Base-by-base conservation (phyloP, 1,140 invertebrate genomes). In the Saccostrea echinata region DNA sequence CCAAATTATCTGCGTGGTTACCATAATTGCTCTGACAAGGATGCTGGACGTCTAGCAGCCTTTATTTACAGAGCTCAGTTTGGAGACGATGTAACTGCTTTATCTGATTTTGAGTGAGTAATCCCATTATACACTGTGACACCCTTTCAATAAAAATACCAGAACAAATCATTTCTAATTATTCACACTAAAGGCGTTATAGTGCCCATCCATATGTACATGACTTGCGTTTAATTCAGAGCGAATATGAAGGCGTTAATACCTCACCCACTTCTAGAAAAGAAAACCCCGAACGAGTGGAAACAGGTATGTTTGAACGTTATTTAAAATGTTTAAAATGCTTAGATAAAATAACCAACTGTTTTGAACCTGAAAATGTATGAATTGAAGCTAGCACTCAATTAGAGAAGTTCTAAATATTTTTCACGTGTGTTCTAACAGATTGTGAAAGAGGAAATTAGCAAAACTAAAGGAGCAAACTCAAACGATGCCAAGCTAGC, bases 1-100 rank as follows among this genome's bases (percentile, higher is more conserved):
- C 92, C 92, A 24, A 94, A 94, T 85, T 94, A 92, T 57, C 83
- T 94, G 0, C 91, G 92, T 6, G 93, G 93, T 0, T 94, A 92
- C 85, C 93, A 93, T 86, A 89, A 91, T 57, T 90, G 90, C 61
- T 80, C 90, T 1, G 80, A 88, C 1, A 86, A 88, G 18, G 86
- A 89, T 13, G 87, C 88, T 12, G 82, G 88, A 6, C 87, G 89
- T 27, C 83, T 94, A 4, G 90, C 91, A 4, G 90, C 92, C 0
- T 89, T 91, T 0, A 86, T 92, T 8, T 93, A 93, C 86, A 88
- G 88, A 12, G 89, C 90, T 1, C 90, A 91, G 68, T 92, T 88
- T 88, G 93, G 91, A 0, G 61, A 90, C 3, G 92, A 92, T 21
- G 24, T 89, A 81, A 9, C 90, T 35, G 52, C 84, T 35, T 21